Percentiles rank a stretch among this genome's conserved stretches.
Conservation (phyloP, 2,113 vertebrate genomes). For the Ifrita kowaldi region DNA sequence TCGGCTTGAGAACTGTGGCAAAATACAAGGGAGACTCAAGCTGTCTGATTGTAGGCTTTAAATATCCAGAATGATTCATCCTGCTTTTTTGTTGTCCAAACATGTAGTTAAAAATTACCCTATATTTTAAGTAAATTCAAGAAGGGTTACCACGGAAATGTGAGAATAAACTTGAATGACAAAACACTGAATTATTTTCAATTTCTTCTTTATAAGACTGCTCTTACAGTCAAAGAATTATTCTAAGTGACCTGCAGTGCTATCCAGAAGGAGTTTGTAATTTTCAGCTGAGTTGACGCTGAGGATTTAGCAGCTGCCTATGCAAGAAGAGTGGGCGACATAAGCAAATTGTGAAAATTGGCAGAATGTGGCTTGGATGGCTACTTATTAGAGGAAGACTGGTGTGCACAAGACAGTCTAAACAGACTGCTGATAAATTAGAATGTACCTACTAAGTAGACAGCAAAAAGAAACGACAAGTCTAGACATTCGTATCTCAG, state of each 20-base stretch:
- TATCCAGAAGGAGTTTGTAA: conserved; percentile 39
- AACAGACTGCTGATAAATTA: conserved; percentile 35
- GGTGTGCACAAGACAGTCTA: conserved; percentile 12
- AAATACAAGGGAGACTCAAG: conserved; percentile 44
- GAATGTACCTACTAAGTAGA: not conserved
- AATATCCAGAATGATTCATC: conserved; percentile 59
- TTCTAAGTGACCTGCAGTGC: conserved; percentile 46
- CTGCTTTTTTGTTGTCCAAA: conserved; percentile 56
- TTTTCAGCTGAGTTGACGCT: conserved; percentile 16
- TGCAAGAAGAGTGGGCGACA: conserved; percentile 53
- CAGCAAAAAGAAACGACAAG: not conserved
- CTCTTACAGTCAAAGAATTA: conserved; percentile 28
- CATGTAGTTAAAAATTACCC: conserved; percentile 59
- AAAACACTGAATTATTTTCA: conserved; percentile 46
- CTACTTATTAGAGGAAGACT: conserved; percentile 27
- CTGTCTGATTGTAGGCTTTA: conserved; percentile 64
- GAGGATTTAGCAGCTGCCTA: conserved; percentile 57
- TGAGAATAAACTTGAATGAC: conserved; percentile 55
- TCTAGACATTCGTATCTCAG: not conserved
- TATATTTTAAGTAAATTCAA: conserved; percentile 52
- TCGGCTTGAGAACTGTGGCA: conserved; percentile 33
- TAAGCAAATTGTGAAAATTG: conserved; percentile 46
- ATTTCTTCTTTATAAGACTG: conserved; percentile 1
- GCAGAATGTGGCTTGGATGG: conserved; percentile 33
- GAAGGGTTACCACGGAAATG: conserved; percentile 39